Percentiles rank a stretch among this genome's conserved stretches.
Evolutionary conservation across 2,113 vertebrate species (phyloP).

Genomic region (Eurypyga helias): DNA sequence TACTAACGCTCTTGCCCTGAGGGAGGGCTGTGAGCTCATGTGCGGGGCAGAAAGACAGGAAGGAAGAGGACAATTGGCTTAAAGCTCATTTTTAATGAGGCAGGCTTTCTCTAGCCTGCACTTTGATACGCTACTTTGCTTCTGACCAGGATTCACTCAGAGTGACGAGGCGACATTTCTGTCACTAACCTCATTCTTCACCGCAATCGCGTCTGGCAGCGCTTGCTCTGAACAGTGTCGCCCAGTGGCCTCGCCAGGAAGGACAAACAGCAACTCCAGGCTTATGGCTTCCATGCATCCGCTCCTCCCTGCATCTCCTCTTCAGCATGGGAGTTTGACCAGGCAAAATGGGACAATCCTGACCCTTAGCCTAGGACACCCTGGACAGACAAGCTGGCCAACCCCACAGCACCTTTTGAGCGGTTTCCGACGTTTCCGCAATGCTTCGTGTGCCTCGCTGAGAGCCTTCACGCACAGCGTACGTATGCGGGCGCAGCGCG

Average conservation of each 20-base stretch:
- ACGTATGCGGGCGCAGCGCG: accelerated
- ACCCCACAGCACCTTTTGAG: not conserved
- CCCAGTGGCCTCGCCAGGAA: not conserved
- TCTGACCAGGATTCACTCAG: not conserved
- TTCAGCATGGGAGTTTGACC: not conserved
- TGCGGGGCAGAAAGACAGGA: not conserved
- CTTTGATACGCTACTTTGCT: not conserved
- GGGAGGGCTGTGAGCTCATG: not conserved
- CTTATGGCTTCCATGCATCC: not conserved
- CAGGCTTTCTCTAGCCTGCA: not conserved
- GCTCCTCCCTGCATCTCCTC: accelerated
- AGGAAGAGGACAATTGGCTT: not conserved
- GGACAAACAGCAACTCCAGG: not conserved
- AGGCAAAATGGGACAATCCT: accelerated
- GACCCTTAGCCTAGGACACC: not conserved
- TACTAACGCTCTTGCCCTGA: not conserved
- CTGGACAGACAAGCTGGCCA: not conserved
- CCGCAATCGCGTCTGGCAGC: not conserved
- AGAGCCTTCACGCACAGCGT: accelerated
- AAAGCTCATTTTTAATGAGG: constrained; percentile 24
- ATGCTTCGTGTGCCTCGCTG: accelerated
- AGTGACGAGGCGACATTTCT: not conserved
- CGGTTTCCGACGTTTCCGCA: not conserved
- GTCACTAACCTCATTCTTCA: not conserved
- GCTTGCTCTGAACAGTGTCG: not conserved